Evolutionary conservation across 2,797 vertebrate species (phyloP), one percentile per base, ranked within the genome.

Genomic region (Diglossa cyanea): DNA sequence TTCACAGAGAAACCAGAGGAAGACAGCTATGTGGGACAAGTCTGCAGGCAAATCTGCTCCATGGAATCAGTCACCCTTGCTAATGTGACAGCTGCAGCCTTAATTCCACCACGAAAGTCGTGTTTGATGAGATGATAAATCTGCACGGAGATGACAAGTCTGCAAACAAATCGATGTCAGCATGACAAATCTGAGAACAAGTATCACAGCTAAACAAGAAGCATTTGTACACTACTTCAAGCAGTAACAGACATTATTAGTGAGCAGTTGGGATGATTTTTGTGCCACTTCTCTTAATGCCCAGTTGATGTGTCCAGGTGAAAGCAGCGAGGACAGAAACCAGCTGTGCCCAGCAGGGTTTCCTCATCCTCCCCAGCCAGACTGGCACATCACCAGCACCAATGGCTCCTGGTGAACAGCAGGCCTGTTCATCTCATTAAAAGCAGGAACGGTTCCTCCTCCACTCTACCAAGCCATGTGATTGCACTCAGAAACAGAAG

Each of bases 111-210:
- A 10, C 0, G 28, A 17, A 37, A 76, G 39, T 13, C 28, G 17
- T 6, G 33, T 18, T 8, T 79, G 73, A 78, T 47, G 55, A 91
- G 72, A 80, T 26, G 61, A 54, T 5, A 39, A 7, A 39, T 61
- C 17, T 66, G 39, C 37, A 54, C 70, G 37, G 77, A 58, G 42
- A 80, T 83, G 80, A 89, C 78, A 96, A 75, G 79, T 91, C 82
- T 88, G 87, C 89, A 95, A 96, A 94, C 86, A 96, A 86, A 86
- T 28, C 15, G 31, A 48, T 35, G 71, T 17, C 83, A 58, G 63
- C 2, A 4, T 86, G 84, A 94, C 65, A 90, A 45, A 33, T 37
- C 8, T 80, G 85, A 83, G 78, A 94, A 84, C 50, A 54, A 61
- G 7, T 3, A 68, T 1, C 76, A 28, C 51, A 71, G 66, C 58